Evolutionary conservation across 2,888 invertebrate species (phyloP), one percentile per base, ranked within the genome.

Genomic region (Malthinus flaveolus): DNA sequence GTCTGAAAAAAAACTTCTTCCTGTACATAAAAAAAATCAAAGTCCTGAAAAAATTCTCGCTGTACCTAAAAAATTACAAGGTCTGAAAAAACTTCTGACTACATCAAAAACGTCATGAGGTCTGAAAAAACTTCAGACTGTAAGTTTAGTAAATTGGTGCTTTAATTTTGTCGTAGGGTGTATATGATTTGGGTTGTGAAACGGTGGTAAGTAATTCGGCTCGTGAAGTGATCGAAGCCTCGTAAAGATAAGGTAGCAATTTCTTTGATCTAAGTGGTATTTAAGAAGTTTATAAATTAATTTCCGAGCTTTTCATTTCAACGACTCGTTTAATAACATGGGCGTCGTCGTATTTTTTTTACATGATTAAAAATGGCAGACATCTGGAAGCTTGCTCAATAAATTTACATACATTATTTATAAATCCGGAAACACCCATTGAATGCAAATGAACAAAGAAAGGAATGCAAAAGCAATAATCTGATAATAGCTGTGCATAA

Each of bases 171-270:
- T n/a, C n/a, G n/a, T n/a, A n/a, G n/a, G n/a, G n/a, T n/a, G n/a
- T n/a, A n/a, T n/a, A 62, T 63, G 56, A 66, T 66, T 66, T 65
- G 64, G 65, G 65, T 63, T 62, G 61, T 61, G 59, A n/a, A n/a
- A 49, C 52, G 61, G 45, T 54, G 55, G 57, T 55, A 12, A 45
- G 11, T 44, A 44, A 53, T 45, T 54, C 34, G 32, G 48, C 39
- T 49, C 59, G 49, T 35, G 49, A 51, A 51, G 59, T 65, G 62
- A 65, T 63, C 63, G 65, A 65, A 61, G 59, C 49, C 52, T 53
- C 58, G 54, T 59, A 54, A 61, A 63, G 59, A 53, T 64, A 59
- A 64, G 62, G 62, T 58, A 62, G 56, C 57, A 60, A 62, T 56
- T 55, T 44, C 47, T 53, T 62, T 51, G 47, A 51, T 56, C 57